Percentiles rank a stretch among this genome's conserved stretches.
These are phyloP conservation scores for Leptogaster cylindrica DNA, from an alignment of 2,888 invertebrate genomes.

Conservation along the genomic window DNA sequence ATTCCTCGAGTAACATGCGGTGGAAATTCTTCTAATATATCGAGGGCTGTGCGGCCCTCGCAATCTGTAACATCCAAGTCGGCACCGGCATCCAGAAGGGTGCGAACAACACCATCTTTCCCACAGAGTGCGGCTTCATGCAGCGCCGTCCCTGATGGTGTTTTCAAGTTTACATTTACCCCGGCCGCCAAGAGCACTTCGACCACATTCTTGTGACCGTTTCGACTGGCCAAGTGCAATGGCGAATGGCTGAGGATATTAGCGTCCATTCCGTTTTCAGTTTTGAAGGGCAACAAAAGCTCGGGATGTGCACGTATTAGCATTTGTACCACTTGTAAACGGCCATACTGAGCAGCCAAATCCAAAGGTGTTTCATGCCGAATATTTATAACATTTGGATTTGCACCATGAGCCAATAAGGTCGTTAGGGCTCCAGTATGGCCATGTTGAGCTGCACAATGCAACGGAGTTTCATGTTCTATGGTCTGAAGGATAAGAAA, in stretches of 20 bases:
- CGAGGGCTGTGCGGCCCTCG: constrained; percentile 82
- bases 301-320: constrained; percentile 84
- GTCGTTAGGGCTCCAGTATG: constrained; percentile 84
- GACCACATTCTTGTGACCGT: constrained; percentile 88
- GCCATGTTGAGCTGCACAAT: constrained; percentile 93
- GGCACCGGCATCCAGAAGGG: constrained; percentile 80
- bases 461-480: constrained; percentile 90
- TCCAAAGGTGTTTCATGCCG: constrained; percentile 92
- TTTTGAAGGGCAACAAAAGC: constrained; percentile 74
- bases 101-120: constrained; percentile 84
- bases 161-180: constrained; percentile 85
- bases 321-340: constrained; percentile 84
- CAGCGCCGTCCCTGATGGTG: constrained; percentile 85
- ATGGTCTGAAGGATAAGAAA: constrained; percentile 70
- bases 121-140: constrained; percentile 94
- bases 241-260: constrained; percentile 69
- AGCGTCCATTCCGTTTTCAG: constrained; percentile 27
- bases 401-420: constrained; percentile 83
- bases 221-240: constrained; percentile 90
- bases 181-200: constrained; percentile 82
- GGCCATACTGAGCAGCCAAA: constrained; percentile 89
- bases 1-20: constrained; percentile 87
- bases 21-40: constrained; percentile 86
- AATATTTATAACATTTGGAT: constrained; percentile 85
- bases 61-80: constrained; percentile 81